Evolutionary conservation across 64 coral and sea anemone species (phyloP).

Genomic region (Porites australiensis): DNA sequence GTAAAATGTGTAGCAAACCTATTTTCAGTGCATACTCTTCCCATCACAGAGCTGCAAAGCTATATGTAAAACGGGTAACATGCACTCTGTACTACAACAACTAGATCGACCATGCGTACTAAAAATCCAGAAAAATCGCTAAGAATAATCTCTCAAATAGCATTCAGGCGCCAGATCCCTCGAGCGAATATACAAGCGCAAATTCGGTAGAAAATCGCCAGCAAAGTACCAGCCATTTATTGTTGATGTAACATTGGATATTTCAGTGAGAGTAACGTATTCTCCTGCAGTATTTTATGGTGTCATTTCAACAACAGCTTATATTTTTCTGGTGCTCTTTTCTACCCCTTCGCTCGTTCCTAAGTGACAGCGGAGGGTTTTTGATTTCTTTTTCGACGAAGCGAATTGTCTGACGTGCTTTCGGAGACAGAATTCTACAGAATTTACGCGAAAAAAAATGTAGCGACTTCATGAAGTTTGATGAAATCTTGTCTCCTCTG

Average conservation of each 20-base stretch:
- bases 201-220: neutral
- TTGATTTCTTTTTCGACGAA: slow-evolving; percentile 7
- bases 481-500: neutral
- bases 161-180: slow-evolving; percentile 51
- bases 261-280: neutral
- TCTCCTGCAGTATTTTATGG: neutral
- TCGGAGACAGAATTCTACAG: neutral
- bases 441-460: neutral
- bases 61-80: neutral
- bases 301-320: neutral
- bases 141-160: slow-evolving; percentile 65
- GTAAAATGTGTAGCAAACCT: neutral
- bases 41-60: neutral
- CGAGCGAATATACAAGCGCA: slow-evolving; percentile 18
- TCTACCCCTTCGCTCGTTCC: neutral
- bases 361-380: neutral
- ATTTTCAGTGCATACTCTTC: neutral
- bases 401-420: neutral
- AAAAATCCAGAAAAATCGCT: slow-evolving; percentile 75
- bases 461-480: neutral
- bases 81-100: slow-evolving; percentile 17
- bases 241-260: neutral
- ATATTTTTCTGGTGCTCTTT: neutral
- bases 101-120: slow-evolving; percentile 72
- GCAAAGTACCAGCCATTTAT: neutral